Evolutionary conservation across 2,113 vertebrate species (phyloP).

Genomic region (Macroglossus sobrinus): DNA sequence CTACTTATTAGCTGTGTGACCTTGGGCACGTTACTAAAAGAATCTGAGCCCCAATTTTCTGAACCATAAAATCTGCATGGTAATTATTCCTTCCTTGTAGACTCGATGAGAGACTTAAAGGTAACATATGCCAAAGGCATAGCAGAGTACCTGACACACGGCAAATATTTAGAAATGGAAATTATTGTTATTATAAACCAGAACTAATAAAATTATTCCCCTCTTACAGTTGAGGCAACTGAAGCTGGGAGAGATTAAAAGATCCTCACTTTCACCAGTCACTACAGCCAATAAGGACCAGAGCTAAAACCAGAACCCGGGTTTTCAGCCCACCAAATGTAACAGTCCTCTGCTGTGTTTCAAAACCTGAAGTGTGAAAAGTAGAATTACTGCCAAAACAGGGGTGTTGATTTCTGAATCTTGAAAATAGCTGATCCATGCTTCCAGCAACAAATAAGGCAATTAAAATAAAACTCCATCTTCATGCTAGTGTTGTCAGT

Average conservation of each 20-base stretch:
- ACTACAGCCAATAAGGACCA: neutral
- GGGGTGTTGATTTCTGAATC: neutral
- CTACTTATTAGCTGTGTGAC: neutral
- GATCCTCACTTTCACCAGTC: neutral
- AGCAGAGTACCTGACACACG: neutral
- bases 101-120: neutral
- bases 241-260: neutral
- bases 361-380: neutral
- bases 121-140: neutral
- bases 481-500: neutral
- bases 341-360: neutral
- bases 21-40: neutral
- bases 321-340: neutral
- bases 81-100: neutral
- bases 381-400: neutral
- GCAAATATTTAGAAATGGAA: neutral
- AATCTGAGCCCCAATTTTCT: neutral
- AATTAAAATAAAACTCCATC: slow-evolving; percentile 29
- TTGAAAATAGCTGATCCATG: neutral
- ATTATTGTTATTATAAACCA: neutral
- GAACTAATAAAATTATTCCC: neutral
- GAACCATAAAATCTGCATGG: neutral
- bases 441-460: neutral
- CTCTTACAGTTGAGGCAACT: neutral
- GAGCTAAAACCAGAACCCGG: neutral